These are phyloP conservation scores for Plectus sambesii DNA, from an alignment of 1,140 invertebrate genomes.

Conservation along the genomic window DNA sequence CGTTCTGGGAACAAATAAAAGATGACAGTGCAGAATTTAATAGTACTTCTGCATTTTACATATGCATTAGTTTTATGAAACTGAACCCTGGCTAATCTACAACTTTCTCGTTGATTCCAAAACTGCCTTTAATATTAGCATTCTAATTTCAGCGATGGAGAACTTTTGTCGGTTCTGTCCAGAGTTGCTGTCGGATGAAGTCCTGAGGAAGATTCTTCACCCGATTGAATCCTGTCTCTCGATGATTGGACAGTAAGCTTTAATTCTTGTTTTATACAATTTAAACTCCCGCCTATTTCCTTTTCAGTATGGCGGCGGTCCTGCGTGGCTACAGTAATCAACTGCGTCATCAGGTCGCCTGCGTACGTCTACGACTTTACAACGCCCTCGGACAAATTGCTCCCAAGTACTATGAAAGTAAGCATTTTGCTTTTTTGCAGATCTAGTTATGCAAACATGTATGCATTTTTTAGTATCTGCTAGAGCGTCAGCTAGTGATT, in stretches of 20 bases:
- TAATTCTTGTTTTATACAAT: constrained; percentile 5
- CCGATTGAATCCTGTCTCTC: constrained; percentile 85
- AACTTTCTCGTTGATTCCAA: too few relatives aligned
- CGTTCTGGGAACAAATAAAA: too few relatives aligned
- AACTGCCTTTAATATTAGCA: too few relatives aligned
- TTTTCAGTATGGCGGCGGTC: constrained; percentile 62
- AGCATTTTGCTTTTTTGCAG: too few relatives aligned
- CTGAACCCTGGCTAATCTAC: too few relatives aligned
- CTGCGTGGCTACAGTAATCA: constrained; percentile 83
- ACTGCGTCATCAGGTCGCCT: constrained; percentile 79
- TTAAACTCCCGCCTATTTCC: too few relatives aligned
- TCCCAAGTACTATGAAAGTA: constrained; percentile 68
- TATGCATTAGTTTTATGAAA: too few relatives aligned
- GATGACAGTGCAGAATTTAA: too few relatives aligned
- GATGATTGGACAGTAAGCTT: constrained; percentile 76
- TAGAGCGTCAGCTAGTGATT: too few relatives aligned
- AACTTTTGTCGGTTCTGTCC: constrained; percentile 81
- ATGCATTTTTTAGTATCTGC: too few relatives aligned
- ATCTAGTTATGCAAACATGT: too few relatives aligned
- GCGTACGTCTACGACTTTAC: constrained; percentile 78
- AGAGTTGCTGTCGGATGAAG: constrained; percentile 78
- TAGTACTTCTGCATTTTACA: too few relatives aligned
- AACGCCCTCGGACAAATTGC: constrained; percentile 73
- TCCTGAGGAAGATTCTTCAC: constrained; percentile 68
- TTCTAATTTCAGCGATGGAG: constrained; percentile 65